phyloP scores from a whole-genome alignment of 2,113 vertebrate species.

The Amphiprion percula region DNA sequence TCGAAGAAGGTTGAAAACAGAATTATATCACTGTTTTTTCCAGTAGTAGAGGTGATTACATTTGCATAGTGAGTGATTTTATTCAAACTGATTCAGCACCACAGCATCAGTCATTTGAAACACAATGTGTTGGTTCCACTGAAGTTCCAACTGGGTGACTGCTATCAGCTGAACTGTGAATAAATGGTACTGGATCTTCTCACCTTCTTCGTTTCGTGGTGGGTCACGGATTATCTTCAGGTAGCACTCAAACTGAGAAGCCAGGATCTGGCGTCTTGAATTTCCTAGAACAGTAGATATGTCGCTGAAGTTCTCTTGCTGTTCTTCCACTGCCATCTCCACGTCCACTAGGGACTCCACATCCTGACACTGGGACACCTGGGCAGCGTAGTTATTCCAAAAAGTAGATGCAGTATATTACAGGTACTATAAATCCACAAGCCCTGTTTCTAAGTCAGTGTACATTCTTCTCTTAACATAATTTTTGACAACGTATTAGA shows the following conservation, averaged over 20 bases:
- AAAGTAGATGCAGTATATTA: not conserved
- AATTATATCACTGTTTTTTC: not conserved
- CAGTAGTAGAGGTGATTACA: not conserved
- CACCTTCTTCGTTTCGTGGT: slow-evolving; percentile 69
- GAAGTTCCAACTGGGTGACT: too few relatives aligned
- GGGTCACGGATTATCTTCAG: slow-evolving; percentile 84
- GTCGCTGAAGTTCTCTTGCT: slow-evolving; percentile 51
- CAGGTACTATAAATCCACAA: not conserved
- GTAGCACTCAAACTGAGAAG: slow-evolving; percentile 87
- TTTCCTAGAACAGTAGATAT: slow-evolving; percentile 16
- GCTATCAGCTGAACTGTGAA: not conserved
- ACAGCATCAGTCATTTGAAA: too few relatives aligned
- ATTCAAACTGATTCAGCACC: too few relatives aligned
- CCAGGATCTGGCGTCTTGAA: slow-evolving; percentile 74
- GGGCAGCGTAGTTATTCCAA: not conserved
- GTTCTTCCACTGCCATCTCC: not conserved
- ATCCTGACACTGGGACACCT: slow-evolving; percentile 74
- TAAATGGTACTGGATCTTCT: not conserved
- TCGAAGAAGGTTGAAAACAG: too few relatives aligned
- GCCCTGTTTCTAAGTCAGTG: not conserved
- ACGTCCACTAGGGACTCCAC: not conserved
- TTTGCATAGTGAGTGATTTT: not conserved
- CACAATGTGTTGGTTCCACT: too few relatives aligned
- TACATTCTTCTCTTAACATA: not conserved
- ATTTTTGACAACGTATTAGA: not conserved